Percentiles rank a stretch among this genome's conserved stretches.
These are phyloP conservation scores for Adelges cooleyi DNA, from an alignment of 1,140 invertebrate species.

Conservation along the genomic window DNA sequence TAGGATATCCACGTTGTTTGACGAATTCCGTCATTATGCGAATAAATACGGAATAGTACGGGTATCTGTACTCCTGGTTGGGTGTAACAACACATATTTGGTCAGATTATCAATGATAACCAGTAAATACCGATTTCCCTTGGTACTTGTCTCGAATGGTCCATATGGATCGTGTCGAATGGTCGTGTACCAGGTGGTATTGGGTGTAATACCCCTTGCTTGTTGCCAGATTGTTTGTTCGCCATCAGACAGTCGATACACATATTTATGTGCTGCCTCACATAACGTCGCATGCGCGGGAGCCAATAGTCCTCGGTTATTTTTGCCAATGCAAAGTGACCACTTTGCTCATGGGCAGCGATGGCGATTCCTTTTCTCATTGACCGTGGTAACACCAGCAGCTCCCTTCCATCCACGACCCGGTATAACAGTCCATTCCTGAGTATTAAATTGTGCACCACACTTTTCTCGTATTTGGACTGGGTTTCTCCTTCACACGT, in stretches of 20 bases:
- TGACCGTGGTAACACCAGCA: background rate
- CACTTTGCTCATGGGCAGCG: too few relatives aligned
- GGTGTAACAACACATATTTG: background rate
- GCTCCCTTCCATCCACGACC: background rate
- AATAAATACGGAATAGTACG: background rate
- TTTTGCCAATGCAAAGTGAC: too few relatives aligned
- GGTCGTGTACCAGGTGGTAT: too few relatives aligned
- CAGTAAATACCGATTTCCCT: background rate
- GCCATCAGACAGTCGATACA: too few relatives aligned
- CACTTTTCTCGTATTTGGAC: background rate
- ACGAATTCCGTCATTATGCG: background rate
- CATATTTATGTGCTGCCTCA: too few relatives aligned
- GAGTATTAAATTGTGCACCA: background rate
- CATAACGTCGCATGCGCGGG: too few relatives aligned
- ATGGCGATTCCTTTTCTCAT: constrained; percentile 16
- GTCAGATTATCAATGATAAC: too few relatives aligned
- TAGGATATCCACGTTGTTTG: background rate
- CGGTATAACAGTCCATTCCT: background rate
- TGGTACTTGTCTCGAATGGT: background rate
- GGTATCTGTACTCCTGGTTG: background rate
- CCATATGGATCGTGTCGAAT: too few relatives aligned
- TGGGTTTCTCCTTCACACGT: too few relatives aligned
- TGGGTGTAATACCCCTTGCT: too few relatives aligned
- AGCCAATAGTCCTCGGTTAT: too few relatives aligned
- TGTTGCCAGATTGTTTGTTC: background rate